Evolutionary conservation across 2,797 vertebrate genomes (phyloP).

Genomic region (Pachyuromys duprasi): DNA sequence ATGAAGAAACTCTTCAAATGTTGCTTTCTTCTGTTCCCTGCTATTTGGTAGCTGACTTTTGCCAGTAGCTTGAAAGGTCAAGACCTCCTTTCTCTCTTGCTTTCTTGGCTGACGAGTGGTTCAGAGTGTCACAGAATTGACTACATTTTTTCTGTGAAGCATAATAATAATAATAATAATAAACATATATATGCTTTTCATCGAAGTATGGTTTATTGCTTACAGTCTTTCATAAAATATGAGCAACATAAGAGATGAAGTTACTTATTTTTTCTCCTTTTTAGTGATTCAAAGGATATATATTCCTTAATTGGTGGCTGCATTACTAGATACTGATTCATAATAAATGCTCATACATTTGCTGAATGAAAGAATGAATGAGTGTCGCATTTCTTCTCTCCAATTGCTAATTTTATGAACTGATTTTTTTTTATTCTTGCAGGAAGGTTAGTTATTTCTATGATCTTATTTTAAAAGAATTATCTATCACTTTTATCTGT

Average conservation of each 20-base stretch:
- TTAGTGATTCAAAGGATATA: neutral
- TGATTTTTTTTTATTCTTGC: constrained; percentile 28
- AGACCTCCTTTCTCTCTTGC: neutral
- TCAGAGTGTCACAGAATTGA: neutral
- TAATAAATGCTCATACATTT: neutral
- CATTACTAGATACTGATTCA: neutral
- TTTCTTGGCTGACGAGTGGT: neutral
- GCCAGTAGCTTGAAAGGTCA: neutral
- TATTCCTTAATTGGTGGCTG: constrained; percentile 6
- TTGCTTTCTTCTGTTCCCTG: neutral
- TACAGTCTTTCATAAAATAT: constrained; percentile 42
- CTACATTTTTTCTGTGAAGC: neutral
- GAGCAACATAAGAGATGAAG: neutral
- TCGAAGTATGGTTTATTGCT: neutral
- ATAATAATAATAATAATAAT: neutral
- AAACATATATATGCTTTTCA: neutral
- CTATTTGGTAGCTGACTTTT: neutral
- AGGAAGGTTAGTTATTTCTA: neutral
- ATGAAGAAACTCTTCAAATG: neutral
- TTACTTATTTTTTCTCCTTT: constrained; percentile 40
- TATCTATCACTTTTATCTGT: constrained; percentile 10
- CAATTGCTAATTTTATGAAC: constrained; percentile 22
- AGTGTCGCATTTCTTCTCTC: neutral
- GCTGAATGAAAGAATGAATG: neutral
- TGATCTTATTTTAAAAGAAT: constrained; percentile 22